Percentiles rank a stretch among this genome's conserved stretches.
phyloP scores from a whole-genome alignment of 30 jellyfish, hydroid and myxozoan species.

The Chironex yamaguchii region DNA sequence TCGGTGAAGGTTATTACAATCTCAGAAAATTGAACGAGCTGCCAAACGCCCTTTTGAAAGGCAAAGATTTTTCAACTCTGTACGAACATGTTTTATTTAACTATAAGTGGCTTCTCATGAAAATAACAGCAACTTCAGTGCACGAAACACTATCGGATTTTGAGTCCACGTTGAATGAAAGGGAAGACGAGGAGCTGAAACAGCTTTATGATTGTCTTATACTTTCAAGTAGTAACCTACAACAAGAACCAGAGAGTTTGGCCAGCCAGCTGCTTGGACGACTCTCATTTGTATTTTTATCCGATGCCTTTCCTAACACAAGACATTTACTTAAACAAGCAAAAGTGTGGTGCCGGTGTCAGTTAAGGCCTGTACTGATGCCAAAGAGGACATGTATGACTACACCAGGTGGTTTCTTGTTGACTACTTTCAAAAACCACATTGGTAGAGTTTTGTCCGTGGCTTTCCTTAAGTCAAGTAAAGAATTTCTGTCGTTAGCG shows the following conservation, averaged over 20 bases:
- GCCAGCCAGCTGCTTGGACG: not conserved
- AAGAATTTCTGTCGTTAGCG: not conserved
- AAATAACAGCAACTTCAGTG: conserved; percentile 64
- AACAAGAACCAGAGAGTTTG: not conserved
- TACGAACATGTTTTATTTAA: conserved; percentile 70
- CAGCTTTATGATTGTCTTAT: not conserved
- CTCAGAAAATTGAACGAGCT: conserved; percentile 82
- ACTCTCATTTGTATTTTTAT: not conserved
- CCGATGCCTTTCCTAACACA: not conserved
- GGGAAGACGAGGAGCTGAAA: conserved; percentile 46
- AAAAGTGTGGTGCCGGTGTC: not conserved
- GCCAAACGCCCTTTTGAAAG: conserved; percentile 60
- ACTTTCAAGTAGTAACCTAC: not conserved
- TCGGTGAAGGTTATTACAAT: conserved; percentile 48
- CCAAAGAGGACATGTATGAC: not conserved
- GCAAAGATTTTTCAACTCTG: conserved; percentile 54
- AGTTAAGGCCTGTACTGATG: not conserved
- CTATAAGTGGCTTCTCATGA: conserved; percentile 71
- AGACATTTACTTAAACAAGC: not conserved
- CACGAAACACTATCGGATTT: conserved; percentile 55
- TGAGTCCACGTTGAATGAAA: conserved; percentile 41
- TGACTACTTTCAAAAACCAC: not conserved
- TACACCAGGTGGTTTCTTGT: not conserved
- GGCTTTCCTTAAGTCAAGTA: not conserved
- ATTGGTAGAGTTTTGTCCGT: not conserved